Evolutionary conservation across 1,140 invertebrate species (phyloP), one percentile per base, ranked within the genome.

Genomic region (Drosophila pallidifrons): DNA sequence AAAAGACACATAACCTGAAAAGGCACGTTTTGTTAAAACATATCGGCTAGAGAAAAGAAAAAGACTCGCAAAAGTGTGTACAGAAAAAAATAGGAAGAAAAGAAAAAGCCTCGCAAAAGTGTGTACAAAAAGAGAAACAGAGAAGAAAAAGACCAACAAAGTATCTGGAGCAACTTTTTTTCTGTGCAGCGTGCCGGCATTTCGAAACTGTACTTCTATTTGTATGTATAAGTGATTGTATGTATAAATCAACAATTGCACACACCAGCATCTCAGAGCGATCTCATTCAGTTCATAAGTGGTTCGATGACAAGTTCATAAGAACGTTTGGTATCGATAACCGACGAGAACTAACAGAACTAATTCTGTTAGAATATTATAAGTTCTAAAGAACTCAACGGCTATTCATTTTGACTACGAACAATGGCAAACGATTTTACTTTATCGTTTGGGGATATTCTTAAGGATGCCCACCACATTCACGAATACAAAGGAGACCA

Each of bases 391-490:
- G 45, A 63, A 49, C 60, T 49, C 60, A 63, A 35, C 60, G 46
- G 60, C 46, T 41, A 51, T 63, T 25, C 38, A 43, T 63, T 63
- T 25, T 25, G 20, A 25, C 20, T 25, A 25, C 20, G 20, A 51
- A 20, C 49, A 13, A 51, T 51, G 49, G 49, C 49, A 51, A 51
- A 51, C 49, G 49, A 51, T 16, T 51, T 51, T 25, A 51, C 49
- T 20, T 51, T 51, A 51, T 51, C 20, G 49, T 51, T 51, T 43
- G 49, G 49, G 20, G 61, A 59, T 7, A 35, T 59, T 35, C 52
- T 74, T 45, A 65, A 74, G 46, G 64, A 74, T 45, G 71, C 60
- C 30, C 71, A 74, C 30, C 63, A 51, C 20, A 66, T 74, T 58
- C 28, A 66, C 38, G 57, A 60, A 28, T 68, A 59, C 52, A 75